A percentile compares a stretch with the other conserved stretches of the same genome.
Evolutionary conservation across 2,797 vertebrate species (phyloP).

Genomic region (Muscicapa comitata): DNA sequence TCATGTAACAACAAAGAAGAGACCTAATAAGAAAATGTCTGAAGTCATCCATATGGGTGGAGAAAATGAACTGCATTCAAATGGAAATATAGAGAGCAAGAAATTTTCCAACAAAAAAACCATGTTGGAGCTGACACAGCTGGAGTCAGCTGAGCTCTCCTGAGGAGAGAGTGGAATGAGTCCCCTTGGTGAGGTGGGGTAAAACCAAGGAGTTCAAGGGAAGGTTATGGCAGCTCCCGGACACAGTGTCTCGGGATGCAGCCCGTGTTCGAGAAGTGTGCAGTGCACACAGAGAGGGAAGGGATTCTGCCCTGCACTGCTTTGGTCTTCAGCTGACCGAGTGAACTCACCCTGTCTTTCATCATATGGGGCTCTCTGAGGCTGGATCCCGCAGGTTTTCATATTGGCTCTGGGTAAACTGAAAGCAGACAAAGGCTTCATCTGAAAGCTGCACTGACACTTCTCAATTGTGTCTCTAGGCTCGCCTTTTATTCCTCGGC

Average conservation of each 20-base stretch:
- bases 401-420: not conserved
- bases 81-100: not conserved
- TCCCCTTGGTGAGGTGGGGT: not conserved
- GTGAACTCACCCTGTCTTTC: not conserved
- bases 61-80: constrained; percentile 23
- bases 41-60: not conserved
- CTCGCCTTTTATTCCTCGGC: not conserved
- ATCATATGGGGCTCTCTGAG: not conserved
- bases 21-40: not conserved
- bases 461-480: fast-evolving
- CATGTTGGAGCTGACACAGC: not conserved
- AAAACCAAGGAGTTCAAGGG: not conserved
- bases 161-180: not conserved
- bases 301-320: not conserved
- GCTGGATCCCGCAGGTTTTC: fast-evolving
- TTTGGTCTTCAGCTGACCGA: not conserved
- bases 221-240: not conserved
- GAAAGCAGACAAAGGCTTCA: fast-evolving
- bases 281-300: not conserved
- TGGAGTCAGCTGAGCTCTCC: not conserved
- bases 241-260: fast-evolving
- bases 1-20: not conserved
- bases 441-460: fast-evolving
- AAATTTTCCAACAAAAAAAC: not conserved
- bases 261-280: not conserved